These are phyloP conservation scores for Agrilus mali DNA, from an alignment of 2,888 invertebrate genomes.

Conservation along the genomic window DNA sequence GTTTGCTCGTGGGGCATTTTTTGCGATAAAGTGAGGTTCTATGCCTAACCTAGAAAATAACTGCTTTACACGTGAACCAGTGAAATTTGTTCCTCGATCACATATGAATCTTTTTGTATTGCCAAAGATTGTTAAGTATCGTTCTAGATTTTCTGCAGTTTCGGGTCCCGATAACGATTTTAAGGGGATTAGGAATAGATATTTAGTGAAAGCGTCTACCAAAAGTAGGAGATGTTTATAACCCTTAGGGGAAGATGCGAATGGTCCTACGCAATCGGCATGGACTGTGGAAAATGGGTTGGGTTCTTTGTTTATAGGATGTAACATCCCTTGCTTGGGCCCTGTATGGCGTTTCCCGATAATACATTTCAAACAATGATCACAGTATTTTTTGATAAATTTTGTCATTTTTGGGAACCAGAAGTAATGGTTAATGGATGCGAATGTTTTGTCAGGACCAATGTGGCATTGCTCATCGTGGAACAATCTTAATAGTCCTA, in stretches of 20 bases:
- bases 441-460: conserved; percentile 1
- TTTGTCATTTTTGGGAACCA: conserved; percentile 2
- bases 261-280: neutral
- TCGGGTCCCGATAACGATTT: too few species aligned
- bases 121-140: too few species aligned
- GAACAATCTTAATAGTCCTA: too few species aligned
- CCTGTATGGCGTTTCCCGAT: neutral
- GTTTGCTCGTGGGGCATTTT: conserved; percentile 8
- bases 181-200: too few species aligned
- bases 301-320: neutral
- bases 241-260: neutral
- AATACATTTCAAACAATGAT: too few species aligned
- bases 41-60: too few species aligned
- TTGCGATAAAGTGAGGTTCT: too few species aligned
- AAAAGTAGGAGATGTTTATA: neutral
- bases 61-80: too few species aligned
- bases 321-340: neutral
- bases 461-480: conserved; percentile 1
- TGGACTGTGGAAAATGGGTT: neutral
- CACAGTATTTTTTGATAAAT: conserved; percentile 1
- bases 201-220: conserved; percentile 11
- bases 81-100: too few species aligned
- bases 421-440: neutral
- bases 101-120: too few species aligned
- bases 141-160: too few species aligned